Evolutionary conservation across 2,113 vertebrate species (phyloP).

Genomic region (Cyrtonyx montezumae): DNA sequence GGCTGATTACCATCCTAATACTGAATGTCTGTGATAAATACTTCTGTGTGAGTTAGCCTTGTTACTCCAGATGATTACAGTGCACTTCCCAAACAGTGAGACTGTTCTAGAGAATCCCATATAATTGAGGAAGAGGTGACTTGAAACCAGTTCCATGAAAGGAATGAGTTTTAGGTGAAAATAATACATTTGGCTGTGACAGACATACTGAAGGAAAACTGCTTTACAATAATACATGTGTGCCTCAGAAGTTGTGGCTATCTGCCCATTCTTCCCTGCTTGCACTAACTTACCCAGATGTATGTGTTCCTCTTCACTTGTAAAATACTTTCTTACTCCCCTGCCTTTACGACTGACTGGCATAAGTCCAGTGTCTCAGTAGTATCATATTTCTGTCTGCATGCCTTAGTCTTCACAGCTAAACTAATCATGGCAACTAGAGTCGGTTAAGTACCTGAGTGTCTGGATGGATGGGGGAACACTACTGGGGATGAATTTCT

Average conservation of each 20-base stretch:
- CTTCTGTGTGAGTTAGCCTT: background rate
- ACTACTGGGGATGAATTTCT: background rate
- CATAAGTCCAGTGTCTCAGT: background rate
- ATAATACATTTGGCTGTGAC: constrained; percentile 29
- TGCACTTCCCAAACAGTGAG: background rate
- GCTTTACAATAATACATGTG: constrained; percentile 26
- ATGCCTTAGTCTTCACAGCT: constrained; percentile 33
- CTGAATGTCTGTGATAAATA: background rate
- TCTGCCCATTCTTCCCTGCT: constrained; percentile 31
- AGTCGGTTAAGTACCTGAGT: background rate
- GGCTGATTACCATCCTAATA: background rate
- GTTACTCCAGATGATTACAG: background rate
- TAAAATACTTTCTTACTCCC: constrained; percentile 46
- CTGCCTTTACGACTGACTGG: constrained; percentile 9
- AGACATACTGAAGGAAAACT: constrained; percentile 20
- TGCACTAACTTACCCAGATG: constrained; percentile 41
- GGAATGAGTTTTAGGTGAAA: constrained; percentile 7
- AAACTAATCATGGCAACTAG: constrained; percentile 11
- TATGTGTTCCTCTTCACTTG: constrained; percentile 1
- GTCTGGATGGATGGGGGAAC: background rate
- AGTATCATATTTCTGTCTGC: constrained; percentile 53
- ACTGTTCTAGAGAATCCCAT: background rate
- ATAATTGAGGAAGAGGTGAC: background rate
- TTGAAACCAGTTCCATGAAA: constrained; percentile 12
- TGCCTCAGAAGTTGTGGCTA: constrained; percentile 47